Evolutionary conservation across 2,888 invertebrate species (phyloP).

Genomic region (Drosophila maculinotata): DNA sequence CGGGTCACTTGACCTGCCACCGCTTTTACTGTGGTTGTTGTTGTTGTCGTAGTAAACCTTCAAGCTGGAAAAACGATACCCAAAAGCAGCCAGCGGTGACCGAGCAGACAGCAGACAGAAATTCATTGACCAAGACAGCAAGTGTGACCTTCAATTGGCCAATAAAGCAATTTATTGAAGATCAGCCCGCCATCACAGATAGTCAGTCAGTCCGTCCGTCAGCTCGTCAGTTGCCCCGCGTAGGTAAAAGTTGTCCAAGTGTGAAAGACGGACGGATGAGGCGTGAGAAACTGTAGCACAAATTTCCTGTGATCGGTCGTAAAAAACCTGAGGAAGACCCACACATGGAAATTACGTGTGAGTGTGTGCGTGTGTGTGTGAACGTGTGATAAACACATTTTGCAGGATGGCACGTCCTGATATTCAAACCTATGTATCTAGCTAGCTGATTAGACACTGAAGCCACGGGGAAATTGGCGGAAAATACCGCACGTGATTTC

Average conservation of each 20-base stretch:
- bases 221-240: constrained; percentile 17
- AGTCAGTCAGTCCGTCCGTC: too few relatives aligned
- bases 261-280: constrained; percentile 54
- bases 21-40: constrained; percentile 13
- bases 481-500: constrained; percentile 78
- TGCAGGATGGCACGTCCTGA: constrained; percentile 63
- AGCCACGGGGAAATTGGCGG: constrained; percentile 56
- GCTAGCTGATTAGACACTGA: constrained; percentile 53
- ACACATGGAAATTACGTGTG: constrained; percentile 68
- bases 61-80: constrained; percentile 52
- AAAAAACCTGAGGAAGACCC: constrained; percentile 47
- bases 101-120: constrained; percentile 29
- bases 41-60: constrained; percentile 39
- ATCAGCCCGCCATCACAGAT: constrained; percentile 35
- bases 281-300: constrained; percentile 72
- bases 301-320: constrained; percentile 41
- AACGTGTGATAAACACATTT: constrained; percentile 49
- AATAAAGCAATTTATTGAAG: constrained; percentile 77
- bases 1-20: constrained; percentile 69
- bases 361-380: constrained; percentile 19
- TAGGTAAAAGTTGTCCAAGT: constrained; percentile 73
- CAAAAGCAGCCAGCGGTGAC: neutral
- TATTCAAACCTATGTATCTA: constrained; percentile 30
- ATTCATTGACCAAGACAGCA: constrained; percentile 65
- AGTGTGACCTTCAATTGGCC: constrained; percentile 76